Percentiles rank a stretch among this genome's conserved stretches.
Evolutionary conservation across 2,113 vertebrate genomes (phyloP).

Genomic region (Rhegmatorhina hoffmannsi): DNA sequence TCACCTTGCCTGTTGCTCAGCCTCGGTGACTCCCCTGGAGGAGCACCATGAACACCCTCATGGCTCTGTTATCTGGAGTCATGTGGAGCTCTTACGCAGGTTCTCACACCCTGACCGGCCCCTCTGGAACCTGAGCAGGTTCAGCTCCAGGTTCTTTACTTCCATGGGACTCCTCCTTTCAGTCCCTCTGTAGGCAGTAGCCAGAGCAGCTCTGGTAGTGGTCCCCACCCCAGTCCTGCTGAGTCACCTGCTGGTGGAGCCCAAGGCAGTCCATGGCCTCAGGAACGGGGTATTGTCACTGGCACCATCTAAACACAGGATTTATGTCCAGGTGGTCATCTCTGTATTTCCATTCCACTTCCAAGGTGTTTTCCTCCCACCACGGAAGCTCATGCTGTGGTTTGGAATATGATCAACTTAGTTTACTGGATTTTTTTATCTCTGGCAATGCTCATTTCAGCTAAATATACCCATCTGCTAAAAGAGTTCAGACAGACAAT

Average conservation of each 20-base stretch:
- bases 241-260: neutral
- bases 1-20: neutral
- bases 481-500: neutral
- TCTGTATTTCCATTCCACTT: neutral
- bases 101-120: neutral
- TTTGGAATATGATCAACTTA: neutral
- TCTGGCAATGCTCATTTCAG: neutral
- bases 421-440: neutral
- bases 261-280: neutral
- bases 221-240: neutral
- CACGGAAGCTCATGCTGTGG: neutral
- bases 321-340: neutral
- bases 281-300: neutral
- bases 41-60: neutral
- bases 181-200: neutral
- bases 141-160: neutral
- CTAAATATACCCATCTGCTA: neutral
- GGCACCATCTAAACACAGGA: rapidly evolving
- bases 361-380: neutral
- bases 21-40: neutral
- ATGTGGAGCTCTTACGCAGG: rapidly evolving
- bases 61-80: neutral
- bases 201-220: neutral
- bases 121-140: neutral
- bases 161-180: rapidly evolving